Evolutionary conservation across 2,113 vertebrate species (phyloP).

Genomic region (Lampris incognitus): DNA sequence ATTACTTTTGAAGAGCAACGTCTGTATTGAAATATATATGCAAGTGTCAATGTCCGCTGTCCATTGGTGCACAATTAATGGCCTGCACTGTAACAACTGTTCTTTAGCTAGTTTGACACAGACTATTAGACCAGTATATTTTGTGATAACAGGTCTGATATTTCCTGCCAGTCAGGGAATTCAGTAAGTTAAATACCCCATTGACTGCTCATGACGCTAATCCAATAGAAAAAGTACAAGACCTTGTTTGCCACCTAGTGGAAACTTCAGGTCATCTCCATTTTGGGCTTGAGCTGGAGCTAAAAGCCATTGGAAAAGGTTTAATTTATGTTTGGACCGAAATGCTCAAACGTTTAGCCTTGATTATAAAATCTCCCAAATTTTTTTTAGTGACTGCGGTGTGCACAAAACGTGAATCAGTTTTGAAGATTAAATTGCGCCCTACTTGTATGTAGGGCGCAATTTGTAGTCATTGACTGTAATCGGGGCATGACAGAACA

Average conservation of each 20-base stretch:
- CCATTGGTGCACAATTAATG: background rate
- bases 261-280: background rate
- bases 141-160: no score
- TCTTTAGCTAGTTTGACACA: background rate
- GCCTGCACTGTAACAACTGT: background rate
- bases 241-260: background rate
- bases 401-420: no score
- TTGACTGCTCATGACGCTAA: background rate
- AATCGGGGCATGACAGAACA: background rate
- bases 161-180: no score
- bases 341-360: no score
- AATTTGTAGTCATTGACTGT: background rate
- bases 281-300: background rate
- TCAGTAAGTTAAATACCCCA: background rate
- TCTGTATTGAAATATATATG: background rate
- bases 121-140: no score
- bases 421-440: constrained; percentile 13
- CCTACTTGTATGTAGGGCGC: background rate
- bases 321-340: no score
- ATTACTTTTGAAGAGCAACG: background rate
- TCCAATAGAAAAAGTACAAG: background rate
- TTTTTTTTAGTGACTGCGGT: no score
- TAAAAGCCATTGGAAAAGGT: no score
- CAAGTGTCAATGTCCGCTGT: background rate
- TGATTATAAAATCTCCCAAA: no score